These are phyloP conservation scores for Muscicapa striata DNA, from an alignment of 2,797 vertebrate species.

Conservation along the genomic window DNA sequence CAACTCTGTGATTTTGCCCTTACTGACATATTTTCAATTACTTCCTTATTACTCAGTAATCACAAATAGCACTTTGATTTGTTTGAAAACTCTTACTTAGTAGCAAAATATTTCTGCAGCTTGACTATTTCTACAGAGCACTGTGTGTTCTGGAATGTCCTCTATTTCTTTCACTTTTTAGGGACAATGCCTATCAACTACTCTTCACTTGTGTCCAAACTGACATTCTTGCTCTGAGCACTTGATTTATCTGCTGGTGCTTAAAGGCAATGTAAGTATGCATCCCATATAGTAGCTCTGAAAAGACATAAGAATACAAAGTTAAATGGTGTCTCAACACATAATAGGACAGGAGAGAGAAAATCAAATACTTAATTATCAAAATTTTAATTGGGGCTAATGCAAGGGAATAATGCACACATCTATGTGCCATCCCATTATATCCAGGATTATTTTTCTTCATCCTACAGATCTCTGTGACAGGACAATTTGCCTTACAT, in stretches of 20 bases:
- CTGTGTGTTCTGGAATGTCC: background rate
- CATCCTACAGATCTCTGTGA: background rate
- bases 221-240: background rate
- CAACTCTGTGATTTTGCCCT: background rate
- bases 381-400: background rate
- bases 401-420: background rate
- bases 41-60: background rate
- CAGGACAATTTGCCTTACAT: background rate
- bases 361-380: background rate
- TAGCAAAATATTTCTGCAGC: background rate
- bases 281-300: background rate
- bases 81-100: background rate
- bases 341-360: background rate
- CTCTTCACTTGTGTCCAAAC: background rate
- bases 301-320: background rate
- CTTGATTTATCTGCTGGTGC: background rate
- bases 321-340: background rate
- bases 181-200: background rate
- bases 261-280: background rate
- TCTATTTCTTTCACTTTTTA: background rate
- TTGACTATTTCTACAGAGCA: background rate
- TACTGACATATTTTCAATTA: background rate
- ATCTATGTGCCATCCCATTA: background rate
- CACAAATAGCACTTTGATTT: background rate
- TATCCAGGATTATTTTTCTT: background rate